Evolutionary conservation across 1,140 invertebrate species (phyloP).

Genomic region (Micrasema minimum): DNA sequence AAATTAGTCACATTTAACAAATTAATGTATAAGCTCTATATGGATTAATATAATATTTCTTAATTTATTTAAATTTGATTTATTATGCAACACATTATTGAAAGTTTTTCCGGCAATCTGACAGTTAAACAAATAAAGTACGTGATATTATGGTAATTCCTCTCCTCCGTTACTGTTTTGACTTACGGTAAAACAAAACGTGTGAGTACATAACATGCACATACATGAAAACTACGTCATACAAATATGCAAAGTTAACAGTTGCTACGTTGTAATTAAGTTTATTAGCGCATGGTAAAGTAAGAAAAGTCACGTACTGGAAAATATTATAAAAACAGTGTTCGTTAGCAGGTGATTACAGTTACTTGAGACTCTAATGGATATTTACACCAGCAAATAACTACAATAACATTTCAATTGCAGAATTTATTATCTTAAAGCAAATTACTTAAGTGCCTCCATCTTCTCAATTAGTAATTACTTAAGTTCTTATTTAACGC

Average conservation of each 20-base stretch:
- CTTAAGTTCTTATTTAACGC: too few species aligned
- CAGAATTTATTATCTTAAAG: too few species aligned
- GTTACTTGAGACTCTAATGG: too few species aligned
- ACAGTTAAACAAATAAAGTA: background rate
- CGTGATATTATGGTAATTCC: conserved; percentile 8
- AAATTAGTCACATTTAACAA: too few species aligned
- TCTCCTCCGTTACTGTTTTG: conserved; percentile 3
- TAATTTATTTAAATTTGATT: too few species aligned
- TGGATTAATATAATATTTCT: too few species aligned
- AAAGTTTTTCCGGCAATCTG: conserved; percentile 2
- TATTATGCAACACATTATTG: background rate
- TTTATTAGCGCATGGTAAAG: conserved; percentile 2
- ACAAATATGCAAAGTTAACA: conserved; percentile 20
- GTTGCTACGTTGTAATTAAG: background rate
- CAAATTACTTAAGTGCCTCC: too few species aligned
- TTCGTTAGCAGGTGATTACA: too few species aligned
- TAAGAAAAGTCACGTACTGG: background rate
- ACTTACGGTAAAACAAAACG: conserved; percentile 17
- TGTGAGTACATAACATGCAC: conserved; percentile 7
- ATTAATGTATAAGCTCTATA: too few species aligned
- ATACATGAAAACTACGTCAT: conserved; percentile 15
- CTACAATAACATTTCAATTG: too few species aligned
- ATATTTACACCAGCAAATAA: too few species aligned
- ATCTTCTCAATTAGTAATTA: too few species aligned
- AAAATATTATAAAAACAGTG: background rate